Base-by-base conservation (phyloP, 1,140 invertebrate genomes). In the Bombyx mandarina region DNA sequence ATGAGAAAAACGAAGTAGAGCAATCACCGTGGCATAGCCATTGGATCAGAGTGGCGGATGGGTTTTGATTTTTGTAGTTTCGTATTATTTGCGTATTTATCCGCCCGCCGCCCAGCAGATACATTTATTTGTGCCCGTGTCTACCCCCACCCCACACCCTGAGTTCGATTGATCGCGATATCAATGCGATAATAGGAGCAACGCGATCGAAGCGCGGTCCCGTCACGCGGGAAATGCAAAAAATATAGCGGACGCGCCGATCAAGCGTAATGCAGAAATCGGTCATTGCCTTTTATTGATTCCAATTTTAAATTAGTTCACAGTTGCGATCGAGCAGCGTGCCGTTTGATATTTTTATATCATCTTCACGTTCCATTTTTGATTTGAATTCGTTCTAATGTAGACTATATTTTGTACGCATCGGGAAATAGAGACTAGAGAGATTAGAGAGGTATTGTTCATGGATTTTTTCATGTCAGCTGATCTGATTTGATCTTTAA, bases 11-110 rank as follows among this genome's bases (percentile, higher is more conserved):
- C 26, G 6, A 47, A 67, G 78, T 78, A 75, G 79, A 86, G 79
- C 74, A 79, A 46, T 35, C 54, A 47, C 5, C 56, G 7, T 7
- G 9, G 18, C 62, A 60, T 57, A 57, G 46, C 55, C 64, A 65
- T 71, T 69, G 73, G 67, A 82, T 69, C 73, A 70, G 75, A 85
- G 80, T 85, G 77, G 82, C 81, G 82, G 80, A 87, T 85, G 84
- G 82, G 84, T 87, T 87, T 87, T 87, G 84, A 87, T 87, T 87
- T 87, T 87, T 87, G 84, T 87, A 85, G 82, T 87, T 87, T 84
- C 82, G 82, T 87, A 87, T 85, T 87, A 85, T 87, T 85, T 85
- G 80, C 84, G 83, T 85, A 85, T 85, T 87, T 85, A 85, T 82
- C 79, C 82, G 77, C 75, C 80, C 78, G 80, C 80, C 83, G 77